Evolutionary conservation across 2,888 invertebrate species (phyloP).

Genomic region (Aphodius sticticus): DNA sequence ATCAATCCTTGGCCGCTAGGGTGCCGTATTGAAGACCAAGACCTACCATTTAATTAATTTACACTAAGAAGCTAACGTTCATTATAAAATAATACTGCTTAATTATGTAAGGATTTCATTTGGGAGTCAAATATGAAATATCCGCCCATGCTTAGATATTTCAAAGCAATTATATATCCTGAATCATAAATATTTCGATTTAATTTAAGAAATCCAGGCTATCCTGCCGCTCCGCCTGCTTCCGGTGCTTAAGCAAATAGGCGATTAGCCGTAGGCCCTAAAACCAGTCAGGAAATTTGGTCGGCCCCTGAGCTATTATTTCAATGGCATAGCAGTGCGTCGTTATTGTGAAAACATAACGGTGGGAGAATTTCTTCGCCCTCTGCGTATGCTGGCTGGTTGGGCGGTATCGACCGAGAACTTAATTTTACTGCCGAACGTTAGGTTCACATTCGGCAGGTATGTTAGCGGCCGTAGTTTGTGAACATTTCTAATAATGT

Average conservation of each 20-base stretch:
- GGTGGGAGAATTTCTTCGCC: background rate
- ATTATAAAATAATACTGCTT: background rate
- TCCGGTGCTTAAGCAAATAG: background rate
- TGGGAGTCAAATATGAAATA: background rate
- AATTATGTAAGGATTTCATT: background rate
- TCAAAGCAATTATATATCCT: background rate
- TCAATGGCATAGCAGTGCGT: background rate
- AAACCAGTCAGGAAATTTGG: constrained; percentile 4
- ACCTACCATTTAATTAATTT: background rate
- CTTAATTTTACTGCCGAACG: background rate
- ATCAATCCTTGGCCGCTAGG: no score
- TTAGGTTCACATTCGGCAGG: background rate
- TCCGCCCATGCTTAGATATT: background rate
- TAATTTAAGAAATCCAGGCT: background rate
- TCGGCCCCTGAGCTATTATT: background rate
- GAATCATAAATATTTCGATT: background rate
- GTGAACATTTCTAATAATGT: background rate
- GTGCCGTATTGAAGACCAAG: background rate
- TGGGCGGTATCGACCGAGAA: background rate
- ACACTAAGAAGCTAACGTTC: no score
- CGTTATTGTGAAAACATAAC: constrained; percentile 4
- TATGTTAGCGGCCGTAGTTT: background rate
- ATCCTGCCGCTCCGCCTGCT: background rate
- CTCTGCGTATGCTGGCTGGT: background rate
- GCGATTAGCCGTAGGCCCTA: background rate